Evolutionary conservation across 2,113 vertebrate species (phyloP).

Genomic region (Zosterops borbonicus): DNA sequence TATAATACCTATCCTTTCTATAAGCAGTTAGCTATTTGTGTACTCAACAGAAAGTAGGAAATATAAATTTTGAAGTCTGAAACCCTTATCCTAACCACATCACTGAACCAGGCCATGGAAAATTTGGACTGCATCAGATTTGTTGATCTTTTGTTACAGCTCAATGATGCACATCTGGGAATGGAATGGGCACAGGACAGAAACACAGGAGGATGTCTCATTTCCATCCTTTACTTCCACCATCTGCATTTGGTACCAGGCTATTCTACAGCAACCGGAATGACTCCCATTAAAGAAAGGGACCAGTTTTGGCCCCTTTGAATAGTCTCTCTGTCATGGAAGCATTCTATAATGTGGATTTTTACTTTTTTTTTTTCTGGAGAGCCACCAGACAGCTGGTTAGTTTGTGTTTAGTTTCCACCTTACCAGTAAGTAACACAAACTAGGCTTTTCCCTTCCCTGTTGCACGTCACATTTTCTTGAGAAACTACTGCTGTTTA

Average conservation of each 20-base stretch:
- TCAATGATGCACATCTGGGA: neutral
- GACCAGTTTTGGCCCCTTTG: neutral
- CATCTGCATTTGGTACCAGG: neutral
- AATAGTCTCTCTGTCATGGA: neutral
- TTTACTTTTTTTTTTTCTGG: neutral
- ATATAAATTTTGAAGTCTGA: neutral
- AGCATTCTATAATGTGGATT: neutral
- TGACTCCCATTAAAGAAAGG: neutral
- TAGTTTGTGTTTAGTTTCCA: slow-evolving; percentile 37
- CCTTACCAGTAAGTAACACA: slow-evolving; percentile 1
- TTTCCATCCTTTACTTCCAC: neutral
- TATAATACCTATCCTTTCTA: neutral
- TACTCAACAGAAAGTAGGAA: neutral
- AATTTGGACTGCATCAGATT: neutral
- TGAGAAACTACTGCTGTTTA: slow-evolving; percentile 53
- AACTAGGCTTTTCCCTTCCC: neutral
- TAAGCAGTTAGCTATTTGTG: neutral
- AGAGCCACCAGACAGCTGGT: neutral
- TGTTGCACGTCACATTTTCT: neutral
- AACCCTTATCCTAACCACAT: neutral
- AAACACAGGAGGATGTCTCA: neutral
- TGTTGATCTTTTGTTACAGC: neutral
- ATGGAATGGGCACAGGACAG: neutral
- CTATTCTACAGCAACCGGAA: neutral
- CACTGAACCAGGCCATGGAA: neutral